A percentile compares a stretch with the other conserved stretches of the same genome.
These are phyloP conservation scores for Pollicipes pollicipes DNA, from an alignment of 1,140 invertebrate species.

Conservation along the genomic window DNA sequence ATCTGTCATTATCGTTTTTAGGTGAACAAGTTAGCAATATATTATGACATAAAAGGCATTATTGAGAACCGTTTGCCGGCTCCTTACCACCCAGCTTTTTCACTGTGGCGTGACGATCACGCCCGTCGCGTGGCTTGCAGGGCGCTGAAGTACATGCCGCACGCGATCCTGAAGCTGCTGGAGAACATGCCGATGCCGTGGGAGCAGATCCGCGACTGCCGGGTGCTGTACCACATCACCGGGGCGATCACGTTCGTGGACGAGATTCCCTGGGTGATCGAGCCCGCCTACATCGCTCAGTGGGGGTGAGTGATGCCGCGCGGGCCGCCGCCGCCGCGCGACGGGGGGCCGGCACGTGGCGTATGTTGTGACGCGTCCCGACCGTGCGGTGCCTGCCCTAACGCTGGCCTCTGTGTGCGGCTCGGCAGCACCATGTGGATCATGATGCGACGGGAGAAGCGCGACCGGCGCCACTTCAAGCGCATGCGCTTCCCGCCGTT, in stretches of 20 bases:
- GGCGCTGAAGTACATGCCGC: conserved; percentile 98
- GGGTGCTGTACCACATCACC: conserved; percentile 77
- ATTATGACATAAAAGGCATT: too few relatives aligned
- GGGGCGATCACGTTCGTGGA: conserved; percentile 99
- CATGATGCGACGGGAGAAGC: conserved; percentile 98
- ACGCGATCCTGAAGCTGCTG: conserved; percentile 93
- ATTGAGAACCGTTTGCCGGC: too few relatives aligned
- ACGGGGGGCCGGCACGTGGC: too few relatives aligned
- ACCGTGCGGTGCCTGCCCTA: too few relatives aligned
- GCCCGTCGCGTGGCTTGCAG: conserved; percentile 18
- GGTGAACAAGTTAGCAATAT: too few relatives aligned
- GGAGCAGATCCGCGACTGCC: conserved; percentile 89
- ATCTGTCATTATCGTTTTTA: too few relatives aligned
- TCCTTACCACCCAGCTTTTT: too few relatives aligned
- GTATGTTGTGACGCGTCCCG: too few relatives aligned
- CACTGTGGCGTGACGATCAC: too few relatives aligned
- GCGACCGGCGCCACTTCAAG: conserved; percentile 97
- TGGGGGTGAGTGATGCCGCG: conserved; percentile 63
- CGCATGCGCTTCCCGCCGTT: conserved; percentile 99
- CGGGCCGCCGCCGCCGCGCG: too few relatives aligned
- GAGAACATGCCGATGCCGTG: conserved; percentile 99
- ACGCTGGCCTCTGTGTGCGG: too few relatives aligned
- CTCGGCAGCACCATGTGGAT: conserved; percentile 77
- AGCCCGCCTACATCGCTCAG: conserved; percentile 97
- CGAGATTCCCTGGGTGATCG: conserved; percentile 99